Evolutionary conservation across 2,888 invertebrate species (phyloP).

Genomic region (Drosophila bunnanda): DNA sequence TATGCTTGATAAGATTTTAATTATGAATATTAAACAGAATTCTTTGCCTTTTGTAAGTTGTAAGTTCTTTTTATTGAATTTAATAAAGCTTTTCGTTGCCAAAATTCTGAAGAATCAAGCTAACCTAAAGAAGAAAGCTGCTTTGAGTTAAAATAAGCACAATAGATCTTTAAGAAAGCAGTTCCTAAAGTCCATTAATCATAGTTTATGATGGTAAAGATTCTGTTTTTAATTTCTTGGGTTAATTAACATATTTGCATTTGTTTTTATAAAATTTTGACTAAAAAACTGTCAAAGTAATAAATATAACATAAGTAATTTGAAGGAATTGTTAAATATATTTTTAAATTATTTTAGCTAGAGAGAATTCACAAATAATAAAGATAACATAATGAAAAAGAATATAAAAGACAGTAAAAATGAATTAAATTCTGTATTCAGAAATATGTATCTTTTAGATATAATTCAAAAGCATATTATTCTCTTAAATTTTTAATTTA

Average conservation of each 20-base stretch:
- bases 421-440: neutral
- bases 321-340: too few species aligned
- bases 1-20: neutral
- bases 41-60: neutral
- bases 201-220: neutral
- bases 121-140: neutral
- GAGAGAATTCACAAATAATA: neutral
- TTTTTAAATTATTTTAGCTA: too few species aligned
- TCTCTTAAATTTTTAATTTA: neutral
- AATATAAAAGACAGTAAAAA: neutral
- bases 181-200: neutral
- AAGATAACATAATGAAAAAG: neutral
- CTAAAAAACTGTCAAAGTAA: too few species aligned
- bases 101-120: neutral
- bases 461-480: neutral
- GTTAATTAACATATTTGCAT: neutral
- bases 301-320: too few species aligned
- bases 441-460: accelerated
- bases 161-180: neutral
- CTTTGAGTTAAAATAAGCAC: neutral
- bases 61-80: neutral
- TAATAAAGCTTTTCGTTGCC: conserved; percentile 11
- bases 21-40: neutral
- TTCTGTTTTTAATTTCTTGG: neutral
- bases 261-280: neutral